Conservation (phyloP, 2,888 invertebrate species). For the Tuta absoluta region DNA sequence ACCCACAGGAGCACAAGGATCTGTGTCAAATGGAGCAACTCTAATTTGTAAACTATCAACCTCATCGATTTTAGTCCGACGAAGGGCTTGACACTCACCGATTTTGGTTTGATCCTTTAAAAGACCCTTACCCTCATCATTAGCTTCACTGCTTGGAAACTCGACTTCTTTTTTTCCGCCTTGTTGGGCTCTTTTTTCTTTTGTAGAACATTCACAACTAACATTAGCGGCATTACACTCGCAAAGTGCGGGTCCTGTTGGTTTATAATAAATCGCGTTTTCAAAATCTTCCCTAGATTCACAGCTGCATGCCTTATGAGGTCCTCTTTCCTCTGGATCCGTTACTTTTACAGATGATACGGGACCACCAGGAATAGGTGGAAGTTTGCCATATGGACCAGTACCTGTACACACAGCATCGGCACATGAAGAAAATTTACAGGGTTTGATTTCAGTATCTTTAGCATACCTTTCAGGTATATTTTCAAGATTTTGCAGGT, state of each 20-base stretch:
- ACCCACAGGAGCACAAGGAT: constrained; percentile 7
- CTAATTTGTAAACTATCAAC: background rate
- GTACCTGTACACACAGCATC: constrained; percentile 4
- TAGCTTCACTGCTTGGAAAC: background rate
- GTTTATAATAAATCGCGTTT: background rate
- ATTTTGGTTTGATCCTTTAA: too few species aligned
- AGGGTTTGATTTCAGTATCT: background rate
- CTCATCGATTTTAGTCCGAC: too few species aligned
- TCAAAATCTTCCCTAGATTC: constrained; percentile 1
- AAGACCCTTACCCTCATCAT: background rate
- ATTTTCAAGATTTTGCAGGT: background rate
- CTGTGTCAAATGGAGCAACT: background rate
- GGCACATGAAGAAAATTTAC: background rate
- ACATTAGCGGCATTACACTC: background rate
- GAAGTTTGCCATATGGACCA: constrained; percentile 13
- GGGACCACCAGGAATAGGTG: constrained; percentile 10
- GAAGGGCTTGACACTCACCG: too few species aligned
- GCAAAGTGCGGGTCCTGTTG: background rate
- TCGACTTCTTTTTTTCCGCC: background rate
- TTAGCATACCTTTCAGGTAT: background rate
- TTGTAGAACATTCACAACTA: constrained; percentile 4
- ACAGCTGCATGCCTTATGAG: background rate
- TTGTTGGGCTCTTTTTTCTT: too few species aligned
- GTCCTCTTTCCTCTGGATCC: background rate
- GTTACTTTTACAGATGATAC: constrained; percentile 5